Evolutionary conservation across 2,797 vertebrate genomes (phyloP), one percentile per base, ranked within the genome.

Genomic region (Myripristis murdjan): DNA sequence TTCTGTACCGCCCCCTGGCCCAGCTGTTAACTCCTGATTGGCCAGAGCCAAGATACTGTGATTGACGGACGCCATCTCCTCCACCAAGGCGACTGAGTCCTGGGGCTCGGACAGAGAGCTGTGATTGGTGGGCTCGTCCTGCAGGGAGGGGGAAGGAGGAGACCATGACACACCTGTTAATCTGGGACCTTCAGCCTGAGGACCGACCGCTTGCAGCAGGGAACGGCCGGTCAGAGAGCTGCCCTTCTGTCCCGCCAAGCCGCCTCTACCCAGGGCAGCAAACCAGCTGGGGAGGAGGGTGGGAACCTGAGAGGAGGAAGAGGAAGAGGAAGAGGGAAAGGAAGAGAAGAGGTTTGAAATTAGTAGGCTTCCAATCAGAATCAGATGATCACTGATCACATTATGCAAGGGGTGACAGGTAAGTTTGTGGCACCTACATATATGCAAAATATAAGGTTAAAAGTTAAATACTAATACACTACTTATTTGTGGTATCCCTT

Each of bases 41-140:
- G 97, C 98, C 93, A 99, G 89, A 3, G 98, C 98, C 94, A 99
- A 90, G 95, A 99, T 99, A 93, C 97, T 98, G 95, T 99, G 98
- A 94, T 99, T 99, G 90, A 99, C 98, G 0, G 98, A 97, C 10
- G 98, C 98, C 98, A 99, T 99, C 94, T 99, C 98, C 92, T 93
- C 93, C 0, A 96, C 96, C 77, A 97, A 54, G 7, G 94, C 95
- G 89, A 97, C 96, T 68, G 96, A 95, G 85, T 98, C 97, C 86
- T 97, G 98, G 86, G 97, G 92, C 90, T 98, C 97, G 0, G 84
- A 70, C 67, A 90, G 80, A 35, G 8, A 75, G 70, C 95, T 95
- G 77, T 97, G 95, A 90, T 96, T 95, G 87, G 95, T 94, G 89
- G 95, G 95, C 85, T 98, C 97, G 48, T 99, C 98, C 96, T 98